These are phyloP conservation scores for Rafetus swinhoei DNA, from an alignment of 2,113 vertebrate species.

Conservation along the genomic window DNA sequence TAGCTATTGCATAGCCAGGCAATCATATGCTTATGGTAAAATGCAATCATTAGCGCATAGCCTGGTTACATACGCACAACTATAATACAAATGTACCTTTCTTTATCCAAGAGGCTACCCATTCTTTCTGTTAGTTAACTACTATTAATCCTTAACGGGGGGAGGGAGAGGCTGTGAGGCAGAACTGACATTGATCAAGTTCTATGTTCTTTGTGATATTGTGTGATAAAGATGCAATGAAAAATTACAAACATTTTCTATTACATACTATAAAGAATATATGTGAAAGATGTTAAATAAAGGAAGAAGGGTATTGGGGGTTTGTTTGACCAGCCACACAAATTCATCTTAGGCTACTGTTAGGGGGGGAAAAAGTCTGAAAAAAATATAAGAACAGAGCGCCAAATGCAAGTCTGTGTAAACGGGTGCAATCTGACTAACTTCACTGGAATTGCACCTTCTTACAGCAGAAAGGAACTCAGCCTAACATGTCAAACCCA, in stretches of 20 bases:
- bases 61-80: background rate
- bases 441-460: background rate
- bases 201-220: background rate
- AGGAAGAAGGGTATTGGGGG: background rate
- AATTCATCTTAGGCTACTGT: background rate
- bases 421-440: background rate
- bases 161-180: background rate
- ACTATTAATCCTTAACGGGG: too few species aligned
- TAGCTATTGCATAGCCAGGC: background rate
- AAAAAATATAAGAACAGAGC: background rate
- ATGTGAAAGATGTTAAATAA: rapidly evolving
- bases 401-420: background rate
- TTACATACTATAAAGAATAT: background rate
- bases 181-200: background rate
- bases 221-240: slow-evolving; percentile 27
- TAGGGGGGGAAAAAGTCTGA: background rate
- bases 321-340: background rate
- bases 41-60: background rate
- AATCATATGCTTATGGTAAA: background rate
- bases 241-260: background rate
- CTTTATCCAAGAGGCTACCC: background rate
- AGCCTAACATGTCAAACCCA: background rate
- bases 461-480: background rate
- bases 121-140: background rate
- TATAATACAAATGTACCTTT: background rate